These are phyloP conservation scores for Conomelus anceps DNA, from an alignment of 2,888 invertebrate genomes.

Conservation along the genomic window DNA sequence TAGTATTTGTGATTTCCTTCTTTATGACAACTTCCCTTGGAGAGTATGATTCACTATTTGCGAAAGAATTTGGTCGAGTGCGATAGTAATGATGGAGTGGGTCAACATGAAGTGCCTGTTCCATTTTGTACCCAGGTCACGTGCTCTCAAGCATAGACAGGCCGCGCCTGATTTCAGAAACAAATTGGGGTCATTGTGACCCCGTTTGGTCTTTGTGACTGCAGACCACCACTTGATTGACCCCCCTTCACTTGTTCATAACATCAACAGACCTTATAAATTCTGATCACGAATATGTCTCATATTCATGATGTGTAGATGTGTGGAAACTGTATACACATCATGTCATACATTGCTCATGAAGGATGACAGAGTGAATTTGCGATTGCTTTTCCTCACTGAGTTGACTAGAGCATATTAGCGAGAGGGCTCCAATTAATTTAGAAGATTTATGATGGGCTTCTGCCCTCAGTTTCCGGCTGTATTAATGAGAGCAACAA, in stretches of 20 bases:
- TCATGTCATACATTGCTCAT: not conserved
- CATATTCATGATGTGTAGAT: not conserved
- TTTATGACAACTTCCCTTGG: not conserved
- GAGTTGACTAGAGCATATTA: not conserved
- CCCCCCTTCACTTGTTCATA: not conserved
- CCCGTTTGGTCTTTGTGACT: not conserved
- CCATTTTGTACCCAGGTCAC: not conserved
- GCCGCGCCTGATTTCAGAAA: not conserved
- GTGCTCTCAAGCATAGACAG: not conserved
- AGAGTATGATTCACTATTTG: not conserved
- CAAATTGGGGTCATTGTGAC: not conserved
- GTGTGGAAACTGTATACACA: too few relatives aligned
- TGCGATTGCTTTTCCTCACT: not conserved
- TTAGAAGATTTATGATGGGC: not conserved
- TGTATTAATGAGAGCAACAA: not conserved
- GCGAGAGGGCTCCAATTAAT: not conserved
- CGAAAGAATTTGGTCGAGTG: not conserved
- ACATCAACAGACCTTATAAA: not conserved
- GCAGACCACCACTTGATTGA: not conserved
- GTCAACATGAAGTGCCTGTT: not conserved
- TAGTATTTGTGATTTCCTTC: not conserved
- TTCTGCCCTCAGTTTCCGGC: not conserved
- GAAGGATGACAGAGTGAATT: not conserved
- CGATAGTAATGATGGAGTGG: too few relatives aligned
- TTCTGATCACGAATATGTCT: not conserved